These are phyloP conservation scores for Dipus sagitta DNA, from an alignment of 2,797 vertebrate species.

Conservation along the genomic window DNA sequence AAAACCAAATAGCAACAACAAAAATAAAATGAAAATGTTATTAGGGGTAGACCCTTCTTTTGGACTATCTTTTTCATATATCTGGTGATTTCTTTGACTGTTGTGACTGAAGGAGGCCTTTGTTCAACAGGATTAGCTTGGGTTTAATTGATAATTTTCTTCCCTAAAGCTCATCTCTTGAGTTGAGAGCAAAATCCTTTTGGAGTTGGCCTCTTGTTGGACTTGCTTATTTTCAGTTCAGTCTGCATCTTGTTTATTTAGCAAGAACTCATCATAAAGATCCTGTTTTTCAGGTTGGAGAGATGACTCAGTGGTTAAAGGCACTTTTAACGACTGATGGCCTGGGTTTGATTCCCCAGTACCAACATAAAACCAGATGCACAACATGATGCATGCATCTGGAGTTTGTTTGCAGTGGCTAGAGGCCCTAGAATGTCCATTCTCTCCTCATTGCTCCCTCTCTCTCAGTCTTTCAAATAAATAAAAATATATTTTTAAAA, in stretches of 20 bases:
- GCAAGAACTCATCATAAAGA: not conserved
- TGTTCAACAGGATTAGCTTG: not conserved
- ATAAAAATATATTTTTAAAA: too few relatives aligned
- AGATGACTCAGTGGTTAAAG: too few relatives aligned
- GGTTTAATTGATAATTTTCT: not conserved
- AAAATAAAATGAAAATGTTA: too few relatives aligned
- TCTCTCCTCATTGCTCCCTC: too few relatives aligned
- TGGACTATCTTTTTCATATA: not conserved
- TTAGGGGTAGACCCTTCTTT: not conserved
- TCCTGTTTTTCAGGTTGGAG: not conserved
- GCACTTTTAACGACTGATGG: too few relatives aligned
- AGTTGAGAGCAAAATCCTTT: conserved; percentile 25
- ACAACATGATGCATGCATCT: too few relatives aligned
- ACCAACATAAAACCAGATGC: too few relatives aligned
- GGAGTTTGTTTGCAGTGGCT: too few relatives aligned
- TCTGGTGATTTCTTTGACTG: not conserved
- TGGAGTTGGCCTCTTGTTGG: not conserved
- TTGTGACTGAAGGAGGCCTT: not conserved
- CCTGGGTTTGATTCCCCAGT: too few relatives aligned
- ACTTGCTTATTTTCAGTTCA: not conserved
- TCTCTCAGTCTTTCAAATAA: too few relatives aligned
- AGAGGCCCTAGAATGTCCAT: too few relatives aligned
- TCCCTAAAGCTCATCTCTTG: not conserved
- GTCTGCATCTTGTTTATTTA: not conserved
- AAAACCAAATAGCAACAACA: too few relatives aligned